These are phyloP conservation scores for Pseudoatta argentina DNA, from an alignment of 1,140 invertebrate species.

Conservation along the genomic window DNA sequence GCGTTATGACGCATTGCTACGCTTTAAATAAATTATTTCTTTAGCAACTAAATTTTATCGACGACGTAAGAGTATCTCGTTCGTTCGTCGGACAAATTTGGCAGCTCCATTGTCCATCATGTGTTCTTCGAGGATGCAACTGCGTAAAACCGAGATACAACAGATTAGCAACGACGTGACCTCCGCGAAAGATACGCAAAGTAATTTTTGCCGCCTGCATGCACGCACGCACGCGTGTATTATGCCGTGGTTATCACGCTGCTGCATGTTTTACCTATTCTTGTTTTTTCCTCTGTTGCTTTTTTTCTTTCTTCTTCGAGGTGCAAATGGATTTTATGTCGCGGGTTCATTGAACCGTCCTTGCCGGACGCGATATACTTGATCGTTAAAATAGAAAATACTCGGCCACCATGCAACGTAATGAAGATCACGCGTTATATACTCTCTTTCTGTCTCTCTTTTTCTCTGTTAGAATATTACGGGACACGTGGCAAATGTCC, in stretches of 20 bases:
- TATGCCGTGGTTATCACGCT: background rate
- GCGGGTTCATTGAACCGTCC: slow-evolving; percentile 54
- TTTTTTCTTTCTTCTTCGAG: slow-evolving; percentile 24
- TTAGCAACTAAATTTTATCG: slow-evolving; percentile 49
- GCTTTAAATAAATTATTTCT: slow-evolving; percentile 23
- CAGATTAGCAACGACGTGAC: background rate
- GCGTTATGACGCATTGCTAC: background rate
- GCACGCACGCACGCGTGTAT: slow-evolving; percentile 18
- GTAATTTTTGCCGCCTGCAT: background rate
- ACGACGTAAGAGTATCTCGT: background rate
- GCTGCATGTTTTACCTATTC: slow-evolving; percentile 27
- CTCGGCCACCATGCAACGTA: slow-evolving; percentile 47
- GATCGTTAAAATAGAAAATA: slow-evolving; percentile 60
- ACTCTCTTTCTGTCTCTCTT: background rate
- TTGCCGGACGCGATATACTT: slow-evolving; percentile 36
- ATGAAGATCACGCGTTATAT: slow-evolving; percentile 33
- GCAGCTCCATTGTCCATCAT: background rate
- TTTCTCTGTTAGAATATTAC: slow-evolving; percentile 21
- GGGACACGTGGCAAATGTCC: slow-evolving; percentile 24
- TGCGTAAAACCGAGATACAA: slow-evolving; percentile 24
- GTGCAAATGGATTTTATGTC: slow-evolving; percentile 51
- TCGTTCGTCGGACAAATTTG: background rate
- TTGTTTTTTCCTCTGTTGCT: slow-evolving; percentile 8
- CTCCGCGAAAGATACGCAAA: slow-evolving; percentile 12
- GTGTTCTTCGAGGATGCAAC: slow-evolving; percentile 8